Conservation (phyloP, 2,113 vertebrate species). For the Malurus elegans region DNA sequence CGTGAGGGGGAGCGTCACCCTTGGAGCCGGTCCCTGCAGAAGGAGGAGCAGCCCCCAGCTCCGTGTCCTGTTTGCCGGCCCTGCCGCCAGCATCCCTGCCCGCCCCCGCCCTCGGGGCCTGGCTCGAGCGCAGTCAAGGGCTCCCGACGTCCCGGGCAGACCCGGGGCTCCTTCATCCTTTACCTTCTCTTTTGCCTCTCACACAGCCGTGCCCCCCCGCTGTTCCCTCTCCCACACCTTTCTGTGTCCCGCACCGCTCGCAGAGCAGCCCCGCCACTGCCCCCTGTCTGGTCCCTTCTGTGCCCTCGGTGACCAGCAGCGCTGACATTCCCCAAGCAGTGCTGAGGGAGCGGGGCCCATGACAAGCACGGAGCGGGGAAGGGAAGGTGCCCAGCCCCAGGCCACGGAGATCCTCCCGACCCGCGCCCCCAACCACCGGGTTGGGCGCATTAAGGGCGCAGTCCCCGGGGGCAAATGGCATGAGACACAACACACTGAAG, state of each 20-base stretch:
- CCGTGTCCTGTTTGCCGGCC: too few species aligned
- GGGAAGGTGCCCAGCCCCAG: not conserved
- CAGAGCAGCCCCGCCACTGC: not conserved
- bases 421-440: accelerated
- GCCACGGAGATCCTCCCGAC: not conserved
- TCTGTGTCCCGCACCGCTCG: not conserved
- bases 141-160: too few species aligned
- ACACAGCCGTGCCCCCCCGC: accelerated
- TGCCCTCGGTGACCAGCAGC: not conserved
- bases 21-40: not conserved
- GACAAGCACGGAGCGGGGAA: not conserved
- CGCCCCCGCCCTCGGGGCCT: not conserved
- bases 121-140: not conserved
- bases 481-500: not conserved
- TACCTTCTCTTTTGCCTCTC: not conserved
- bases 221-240: not conserved
- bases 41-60: not conserved
- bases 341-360: not conserved
- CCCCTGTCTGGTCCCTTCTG: not conserved
- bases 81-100: not conserved
- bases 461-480: accelerated
- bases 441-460: not conserved
- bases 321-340: not conserved
- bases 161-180: not conserved
- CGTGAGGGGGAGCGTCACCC: not conserved